These are phyloP conservation scores for Saimiri boliviensis DNA, from an alignment of 2,113 vertebrate species.

Conservation along the genomic window DNA sequence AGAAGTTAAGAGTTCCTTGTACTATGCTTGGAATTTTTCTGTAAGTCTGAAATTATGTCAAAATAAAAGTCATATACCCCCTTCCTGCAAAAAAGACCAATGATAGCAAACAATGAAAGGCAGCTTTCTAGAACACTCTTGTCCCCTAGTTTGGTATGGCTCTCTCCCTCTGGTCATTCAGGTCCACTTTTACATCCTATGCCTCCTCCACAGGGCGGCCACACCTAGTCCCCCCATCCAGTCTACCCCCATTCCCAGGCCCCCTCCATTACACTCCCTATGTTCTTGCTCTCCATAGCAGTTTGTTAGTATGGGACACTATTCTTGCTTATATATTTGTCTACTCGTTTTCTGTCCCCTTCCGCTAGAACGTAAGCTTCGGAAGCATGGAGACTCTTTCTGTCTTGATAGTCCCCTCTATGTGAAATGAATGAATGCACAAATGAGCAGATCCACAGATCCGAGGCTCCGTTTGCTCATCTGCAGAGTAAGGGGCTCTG, in stretches of 20 bases:
- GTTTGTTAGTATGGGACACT: not conserved
- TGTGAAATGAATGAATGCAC: not conserved
- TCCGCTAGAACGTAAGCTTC: not conserved
- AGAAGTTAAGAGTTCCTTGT: not conserved
- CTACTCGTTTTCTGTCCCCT: not conserved
- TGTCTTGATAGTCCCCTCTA: not conserved
- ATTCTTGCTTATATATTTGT: not conserved
- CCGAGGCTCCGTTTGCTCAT: not conserved
- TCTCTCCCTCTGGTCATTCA: not conserved
- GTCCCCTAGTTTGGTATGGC: too few relatives aligned
- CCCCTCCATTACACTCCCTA: not conserved
- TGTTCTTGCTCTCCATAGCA: not conserved
- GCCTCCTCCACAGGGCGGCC: not conserved
- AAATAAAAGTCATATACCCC: not conserved
- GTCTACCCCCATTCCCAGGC: rapidly evolving
- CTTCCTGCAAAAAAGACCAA: not conserved
- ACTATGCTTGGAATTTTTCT: not conserved
- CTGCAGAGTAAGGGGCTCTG: not conserved
- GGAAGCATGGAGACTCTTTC: not conserved
- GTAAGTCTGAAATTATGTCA: not conserved
- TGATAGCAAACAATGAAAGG: not conserved
- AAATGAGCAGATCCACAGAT: not conserved
- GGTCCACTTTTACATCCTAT: not conserved
- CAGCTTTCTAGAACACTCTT: not conserved
- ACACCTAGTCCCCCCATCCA: not conserved